These are phyloP conservation scores for Fistularia tabacaria DNA, from an alignment of 2,797 vertebrate species.

Conservation along the genomic window DNA sequence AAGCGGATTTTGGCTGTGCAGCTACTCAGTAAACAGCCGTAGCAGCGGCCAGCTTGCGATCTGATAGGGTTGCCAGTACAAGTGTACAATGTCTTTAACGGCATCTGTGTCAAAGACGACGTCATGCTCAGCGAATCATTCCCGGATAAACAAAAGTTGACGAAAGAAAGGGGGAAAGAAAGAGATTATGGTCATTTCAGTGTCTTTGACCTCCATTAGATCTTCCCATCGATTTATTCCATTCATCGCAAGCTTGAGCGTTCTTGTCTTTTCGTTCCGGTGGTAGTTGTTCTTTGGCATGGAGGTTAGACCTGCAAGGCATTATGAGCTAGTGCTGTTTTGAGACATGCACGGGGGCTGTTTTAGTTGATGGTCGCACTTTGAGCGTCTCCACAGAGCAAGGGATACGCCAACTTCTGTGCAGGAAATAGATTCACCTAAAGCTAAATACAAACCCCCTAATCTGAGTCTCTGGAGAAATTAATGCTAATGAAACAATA, in stretches of 20 bases:
- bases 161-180: constrained; percentile 25
- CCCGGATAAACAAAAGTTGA: constrained; percentile 16
- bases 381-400: constrained; percentile 44
- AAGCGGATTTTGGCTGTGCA: neutral
- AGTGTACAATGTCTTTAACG: constrained; percentile 1
- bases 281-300: constrained; percentile 18
- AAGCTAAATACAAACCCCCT: constrained; percentile 49
- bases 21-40: too few relatives aligned
- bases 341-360: constrained; percentile 31
- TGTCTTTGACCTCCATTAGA: constrained; percentile 20
- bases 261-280: constrained; percentile 25
- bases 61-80: constrained; percentile 3
- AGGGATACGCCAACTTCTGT: constrained; percentile 30
- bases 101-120: constrained; percentile 7
- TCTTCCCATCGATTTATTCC: constrained; percentile 15
- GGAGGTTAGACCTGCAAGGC: constrained; percentile 20
- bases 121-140: constrained; percentile 10
- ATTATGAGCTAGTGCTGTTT: constrained; percentile 38
- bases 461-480: constrained; percentile 49
- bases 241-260: constrained; percentile 15
- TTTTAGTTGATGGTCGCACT: constrained; percentile 52
- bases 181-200: constrained; percentile 21
- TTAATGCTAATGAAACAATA: constrained; percentile 56
- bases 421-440: constrained; percentile 34
- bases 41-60: constrained; percentile 7